Conservation (phyloP, 2,113 vertebrate genomes). For the Larimichthys polyactis region DNA sequence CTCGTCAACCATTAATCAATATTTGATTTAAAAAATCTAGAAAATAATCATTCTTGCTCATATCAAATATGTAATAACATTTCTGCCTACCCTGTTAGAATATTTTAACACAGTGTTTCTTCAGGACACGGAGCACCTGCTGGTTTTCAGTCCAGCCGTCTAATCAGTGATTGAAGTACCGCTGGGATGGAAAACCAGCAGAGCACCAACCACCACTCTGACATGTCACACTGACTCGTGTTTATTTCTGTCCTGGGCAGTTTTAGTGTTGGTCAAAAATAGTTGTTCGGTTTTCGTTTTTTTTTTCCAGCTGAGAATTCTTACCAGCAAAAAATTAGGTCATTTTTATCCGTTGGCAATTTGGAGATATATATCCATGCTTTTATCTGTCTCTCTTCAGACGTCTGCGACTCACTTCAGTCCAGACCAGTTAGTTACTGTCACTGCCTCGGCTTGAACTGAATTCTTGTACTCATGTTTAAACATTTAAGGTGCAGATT, state of each 20-base stretch:
- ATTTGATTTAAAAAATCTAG: neutral
- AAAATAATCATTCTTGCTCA: neutral
- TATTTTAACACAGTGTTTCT: conserved; percentile 11
- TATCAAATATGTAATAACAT: neutral
- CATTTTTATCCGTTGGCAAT: conserved; percentile 61
- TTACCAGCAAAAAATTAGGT: conserved; percentile 59
- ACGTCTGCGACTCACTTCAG: conserved; percentile 25
- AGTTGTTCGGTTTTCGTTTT: conserved; percentile 19
- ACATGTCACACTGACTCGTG: neutral
- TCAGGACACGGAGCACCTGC: conserved; percentile 41
- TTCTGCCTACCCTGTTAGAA: neutral
- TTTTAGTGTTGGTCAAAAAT: conserved; percentile 40
- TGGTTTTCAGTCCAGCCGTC: conserved; percentile 43
- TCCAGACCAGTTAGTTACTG: conserved; percentile 23
- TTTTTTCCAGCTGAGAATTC: conserved; percentile 17
- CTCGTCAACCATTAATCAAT: neutral
- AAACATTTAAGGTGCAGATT: conserved; percentile 1
- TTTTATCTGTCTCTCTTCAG: conserved; percentile 51
- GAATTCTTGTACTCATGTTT: neutral
- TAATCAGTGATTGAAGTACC: conserved; percentile 51
- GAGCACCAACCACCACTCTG: conserved; percentile 20
- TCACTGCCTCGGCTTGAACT: conserved; percentile 16
- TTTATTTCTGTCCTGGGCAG: conserved; percentile 39
- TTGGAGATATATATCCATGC: conserved; percentile 43
- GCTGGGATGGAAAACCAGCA: conserved; percentile 40